Conservation (phyloP, 2,113 vertebrate species). For the Burhinus bistriatus region DNA sequence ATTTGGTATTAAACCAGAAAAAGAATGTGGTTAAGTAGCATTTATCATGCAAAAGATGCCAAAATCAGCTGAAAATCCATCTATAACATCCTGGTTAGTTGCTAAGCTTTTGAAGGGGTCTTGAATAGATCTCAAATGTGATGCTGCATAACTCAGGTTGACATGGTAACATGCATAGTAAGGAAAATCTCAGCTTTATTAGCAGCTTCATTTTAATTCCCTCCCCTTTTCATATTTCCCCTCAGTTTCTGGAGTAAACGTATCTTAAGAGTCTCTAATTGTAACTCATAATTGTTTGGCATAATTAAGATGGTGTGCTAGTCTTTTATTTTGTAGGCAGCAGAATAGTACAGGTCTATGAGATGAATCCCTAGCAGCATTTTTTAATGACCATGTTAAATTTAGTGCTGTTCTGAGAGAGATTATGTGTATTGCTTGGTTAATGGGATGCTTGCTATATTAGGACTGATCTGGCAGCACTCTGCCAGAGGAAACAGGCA, state of each 20-base stretch:
- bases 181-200: slow-evolving; percentile 58
- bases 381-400: slow-evolving; percentile 46
- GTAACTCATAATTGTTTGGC: slow-evolving; percentile 4
- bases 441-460: slow-evolving; percentile 36
- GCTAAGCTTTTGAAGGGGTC: slow-evolving; percentile 51
- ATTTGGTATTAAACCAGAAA: slow-evolving; percentile 55
- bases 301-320: neutral
- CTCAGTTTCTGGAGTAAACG: slow-evolving; percentile 25
- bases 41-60: slow-evolving; percentile 57
- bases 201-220: slow-evolving; percentile 44
- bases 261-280: slow-evolving; percentile 35
- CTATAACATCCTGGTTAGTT: slow-evolving; percentile 43
- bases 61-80: slow-evolving; percentile 59
- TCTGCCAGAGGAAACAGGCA: neutral
- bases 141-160: slow-evolving; percentile 62
- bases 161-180: slow-evolving; percentile 63
- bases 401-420: slow-evolving; percentile 20
- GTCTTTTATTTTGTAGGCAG: slow-evolving; percentile 24
- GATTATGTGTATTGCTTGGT: neutral
- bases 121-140: slow-evolving; percentile 56
- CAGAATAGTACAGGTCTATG: neutral
- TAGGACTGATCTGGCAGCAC: neutral
- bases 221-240: slow-evolving; percentile 12
- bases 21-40: slow-evolving; percentile 46
- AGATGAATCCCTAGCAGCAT: slow-evolving; percentile 6